These are phyloP conservation scores for Amazonetta brasiliensis DNA, from an alignment of 2,797 vertebrate genomes.

Conservation along the genomic window DNA sequence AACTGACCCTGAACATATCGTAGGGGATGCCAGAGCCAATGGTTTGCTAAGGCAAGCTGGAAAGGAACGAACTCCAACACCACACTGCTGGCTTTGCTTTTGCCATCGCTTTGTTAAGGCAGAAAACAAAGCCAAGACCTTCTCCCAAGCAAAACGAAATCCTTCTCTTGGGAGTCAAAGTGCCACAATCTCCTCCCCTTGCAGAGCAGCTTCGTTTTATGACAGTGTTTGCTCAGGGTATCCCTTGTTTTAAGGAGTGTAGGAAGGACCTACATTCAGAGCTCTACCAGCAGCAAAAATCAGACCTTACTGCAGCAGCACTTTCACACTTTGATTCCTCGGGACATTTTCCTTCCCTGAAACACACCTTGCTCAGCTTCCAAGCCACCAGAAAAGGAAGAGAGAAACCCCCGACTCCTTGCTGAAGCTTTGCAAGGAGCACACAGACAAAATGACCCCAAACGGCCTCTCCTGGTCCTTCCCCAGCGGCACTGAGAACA, in stretches of 20 bases:
- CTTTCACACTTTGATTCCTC: background rate
- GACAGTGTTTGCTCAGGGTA: background rate
- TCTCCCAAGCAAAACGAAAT: background rate
- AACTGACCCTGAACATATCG: background rate
- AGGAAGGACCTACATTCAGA: background rate
- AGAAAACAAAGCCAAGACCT: background rate
- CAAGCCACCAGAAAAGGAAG: background rate
- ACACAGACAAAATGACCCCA: background rate
- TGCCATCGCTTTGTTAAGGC: background rate
- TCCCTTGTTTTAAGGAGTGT: background rate
- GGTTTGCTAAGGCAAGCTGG: background rate
- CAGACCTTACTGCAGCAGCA: background rate
- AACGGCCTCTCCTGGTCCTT: background rate
- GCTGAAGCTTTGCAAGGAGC: background rate
- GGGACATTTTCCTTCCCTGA: background rate
- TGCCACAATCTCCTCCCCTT: rapidly evolving
- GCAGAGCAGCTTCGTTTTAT: background rate
- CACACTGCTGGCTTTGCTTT: background rate
- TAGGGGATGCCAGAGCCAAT: background rate
- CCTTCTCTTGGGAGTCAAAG: background rate
- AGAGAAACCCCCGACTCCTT: background rate
- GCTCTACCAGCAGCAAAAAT: background rate
- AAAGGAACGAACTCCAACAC: background rate
- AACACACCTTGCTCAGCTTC: background rate
- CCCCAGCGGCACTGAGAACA: background rate